Evolutionary conservation across 2,888 invertebrate species (phyloP), one percentile per base, ranked within the genome.

Genomic region (Oligia latruncula): DNA sequence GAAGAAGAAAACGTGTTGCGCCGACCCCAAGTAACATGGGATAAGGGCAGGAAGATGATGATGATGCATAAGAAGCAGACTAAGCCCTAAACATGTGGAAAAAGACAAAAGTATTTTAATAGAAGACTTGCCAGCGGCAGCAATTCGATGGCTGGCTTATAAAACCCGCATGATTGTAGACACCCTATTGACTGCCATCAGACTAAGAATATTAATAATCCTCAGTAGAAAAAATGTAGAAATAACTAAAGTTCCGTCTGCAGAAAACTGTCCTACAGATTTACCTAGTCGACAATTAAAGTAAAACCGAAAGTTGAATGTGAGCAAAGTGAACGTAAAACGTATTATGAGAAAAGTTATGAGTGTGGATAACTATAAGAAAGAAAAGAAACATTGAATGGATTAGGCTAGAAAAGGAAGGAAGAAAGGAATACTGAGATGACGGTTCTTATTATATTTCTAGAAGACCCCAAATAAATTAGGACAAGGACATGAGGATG

Each of bases 371-470:
- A 29, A 17, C 52, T 71, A n/a, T 35, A 70, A 40, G 11, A 78
- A 70, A 40, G 11, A 78, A 78, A 66, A n/a, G 5, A 78, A 78
- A 70, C 43, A 78, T 70, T 62, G 2, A 43, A 78, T 78, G 29
- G 17, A 62, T 43, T 20, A 66, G 15, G 40, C 29, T 52, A 20
- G 35, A 35, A 60, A 72, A 4, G n/a, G 4, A n/a, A 17, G 15
- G 29, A 72, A 4, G n/a, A 4, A n/a, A 17, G 15, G 29, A 62
- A 23, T 71, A 40, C 17, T 20, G 13, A 6, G 4, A 35, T 8
- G 17, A 60, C 46, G 17, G n/a, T 4, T 49, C 17, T 8, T 35
- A 49, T 29, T 17, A 75, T 60, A 23, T 46, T 13, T 72, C 46
- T 46, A 46, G 17, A 29, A 40, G 5, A 9, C 1, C 2, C 13